These are phyloP conservation scores for Sphaerodactylus townsendi DNA, from an alignment of 2,113 vertebrate genomes.

Conservation along the genomic window DNA sequence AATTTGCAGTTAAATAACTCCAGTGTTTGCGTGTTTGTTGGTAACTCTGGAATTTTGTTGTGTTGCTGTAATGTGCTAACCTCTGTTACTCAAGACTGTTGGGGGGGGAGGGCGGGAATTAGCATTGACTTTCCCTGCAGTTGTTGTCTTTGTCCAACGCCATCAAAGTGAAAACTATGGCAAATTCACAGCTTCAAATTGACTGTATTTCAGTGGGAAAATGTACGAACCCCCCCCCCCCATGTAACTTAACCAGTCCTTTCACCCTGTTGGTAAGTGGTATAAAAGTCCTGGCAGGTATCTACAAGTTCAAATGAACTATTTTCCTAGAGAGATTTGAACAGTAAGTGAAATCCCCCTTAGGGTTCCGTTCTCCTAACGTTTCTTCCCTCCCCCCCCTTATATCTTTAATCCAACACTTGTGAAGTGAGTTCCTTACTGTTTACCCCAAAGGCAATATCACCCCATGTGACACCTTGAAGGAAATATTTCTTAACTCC, in stretches of 20 bases:
- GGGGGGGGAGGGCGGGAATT: not conserved
- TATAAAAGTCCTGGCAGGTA: too few species aligned
- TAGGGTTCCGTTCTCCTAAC: not conserved
- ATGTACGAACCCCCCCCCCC: too few species aligned
- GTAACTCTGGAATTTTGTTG: not conserved
- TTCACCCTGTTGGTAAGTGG: not conserved
- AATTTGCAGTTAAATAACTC: too few species aligned
- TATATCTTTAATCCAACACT: not conserved
- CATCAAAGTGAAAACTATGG: not conserved
- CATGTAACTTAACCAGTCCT: not conserved
- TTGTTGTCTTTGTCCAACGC: too few species aligned
- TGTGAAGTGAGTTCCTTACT: not conserved
- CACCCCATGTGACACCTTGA: not conserved
- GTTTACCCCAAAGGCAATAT: conserved; percentile 6
- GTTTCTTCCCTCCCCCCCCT: too few species aligned
- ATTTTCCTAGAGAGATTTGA: not conserved
- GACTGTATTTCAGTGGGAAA: not conserved
- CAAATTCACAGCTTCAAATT: not conserved
- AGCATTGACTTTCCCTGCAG: not conserved
- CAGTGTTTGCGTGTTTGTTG: not conserved
- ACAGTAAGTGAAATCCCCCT: not conserved
- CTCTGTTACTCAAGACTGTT: not conserved
- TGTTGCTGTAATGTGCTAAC: not conserved
- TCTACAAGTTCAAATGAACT: not conserved
- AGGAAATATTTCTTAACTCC: conserved; percentile 3